Conservation (phyloP, 2,113 vertebrate species). For the Boulengeromyrus knoepffleri region DNA sequence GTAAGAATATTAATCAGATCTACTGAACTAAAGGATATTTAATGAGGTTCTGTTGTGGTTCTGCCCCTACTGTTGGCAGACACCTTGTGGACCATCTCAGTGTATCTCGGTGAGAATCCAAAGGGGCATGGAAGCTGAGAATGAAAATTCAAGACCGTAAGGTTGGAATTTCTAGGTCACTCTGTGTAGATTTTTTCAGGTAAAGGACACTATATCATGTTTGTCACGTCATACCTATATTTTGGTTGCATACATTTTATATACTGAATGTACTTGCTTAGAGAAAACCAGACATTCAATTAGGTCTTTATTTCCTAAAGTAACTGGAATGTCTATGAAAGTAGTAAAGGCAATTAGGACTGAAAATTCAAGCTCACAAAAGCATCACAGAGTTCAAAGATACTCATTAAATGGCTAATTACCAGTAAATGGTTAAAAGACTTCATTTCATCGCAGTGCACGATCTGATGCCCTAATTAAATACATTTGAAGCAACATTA, state of each 20-base stretch:
- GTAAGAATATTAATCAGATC: conserved; percentile 1
- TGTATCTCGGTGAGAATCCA: background rate
- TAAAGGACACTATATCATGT: background rate
- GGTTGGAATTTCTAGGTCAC: background rate
- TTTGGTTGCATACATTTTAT: background rate
- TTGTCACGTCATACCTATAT: background rate
- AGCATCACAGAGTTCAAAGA: background rate
- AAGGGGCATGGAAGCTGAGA: background rate
- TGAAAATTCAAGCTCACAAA: background rate
- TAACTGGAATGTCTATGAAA: background rate
- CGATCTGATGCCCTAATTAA: background rate
- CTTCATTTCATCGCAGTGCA: background rate
- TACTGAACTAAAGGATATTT: background rate
- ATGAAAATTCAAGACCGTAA: background rate
- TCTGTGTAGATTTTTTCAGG: background rate
- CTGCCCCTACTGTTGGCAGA: background rate
- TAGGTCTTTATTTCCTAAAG: background rate
- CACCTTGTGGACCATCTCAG: background rate
- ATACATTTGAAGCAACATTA: background rate
- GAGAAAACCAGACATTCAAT: background rate
- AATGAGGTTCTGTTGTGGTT: background rate
- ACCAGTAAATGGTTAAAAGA: background rate
- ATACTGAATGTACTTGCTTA: background rate
- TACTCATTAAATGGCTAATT: background rate
- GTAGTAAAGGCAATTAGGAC: background rate